These are phyloP conservation scores for Drosophila nebulosa DNA, from an alignment of 1,140 invertebrate genomes.

Conservation along the genomic window DNA sequence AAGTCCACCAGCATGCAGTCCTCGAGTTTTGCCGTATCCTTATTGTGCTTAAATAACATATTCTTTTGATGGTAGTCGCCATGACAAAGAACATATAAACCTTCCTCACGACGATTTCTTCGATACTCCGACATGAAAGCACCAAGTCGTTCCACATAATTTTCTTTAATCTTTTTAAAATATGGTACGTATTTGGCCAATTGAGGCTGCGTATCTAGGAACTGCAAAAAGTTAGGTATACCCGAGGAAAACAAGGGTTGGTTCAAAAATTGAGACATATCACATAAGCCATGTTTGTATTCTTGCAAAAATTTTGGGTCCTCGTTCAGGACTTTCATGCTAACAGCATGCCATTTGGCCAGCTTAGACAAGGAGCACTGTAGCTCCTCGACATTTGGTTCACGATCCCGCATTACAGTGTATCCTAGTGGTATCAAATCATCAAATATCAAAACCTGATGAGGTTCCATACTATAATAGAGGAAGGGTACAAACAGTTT, in stretches of 20 bases:
- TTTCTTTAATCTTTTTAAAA: neutral
- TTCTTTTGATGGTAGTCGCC: conserved; percentile 54
- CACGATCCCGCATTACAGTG: conserved; percentile 36
- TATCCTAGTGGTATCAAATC: conserved; percentile 50
- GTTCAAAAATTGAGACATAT: neutral
- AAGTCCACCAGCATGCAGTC: conserved; percentile 54
- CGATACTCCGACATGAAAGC: conserved; percentile 14
- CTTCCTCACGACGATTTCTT: neutral
- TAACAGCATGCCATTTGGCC: conserved; percentile 63
- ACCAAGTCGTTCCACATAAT: neutral
- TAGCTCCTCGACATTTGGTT: conserved; percentile 31
- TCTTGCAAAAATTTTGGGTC: conserved; percentile 32
- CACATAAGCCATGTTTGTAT: conserved; percentile 38
- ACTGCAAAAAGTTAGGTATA: conserved; percentile 25
- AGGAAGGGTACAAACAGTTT: conserved; percentile 29
- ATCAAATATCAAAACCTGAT: conserved; percentile 55
- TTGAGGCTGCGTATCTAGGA: neutral
- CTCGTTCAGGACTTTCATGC: conserved; percentile 45
- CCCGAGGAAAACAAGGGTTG: conserved; percentile 36
- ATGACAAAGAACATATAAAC: conserved; percentile 30
- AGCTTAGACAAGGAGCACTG: conserved; percentile 29
- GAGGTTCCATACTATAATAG: conserved; percentile 45
- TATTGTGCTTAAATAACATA: conserved; percentile 55
- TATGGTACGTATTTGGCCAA: neutral
- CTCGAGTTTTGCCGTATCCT: conserved; percentile 5